Conservation (phyloP, 1,140 invertebrate genomes). For the Carposina sasakii region DNA sequence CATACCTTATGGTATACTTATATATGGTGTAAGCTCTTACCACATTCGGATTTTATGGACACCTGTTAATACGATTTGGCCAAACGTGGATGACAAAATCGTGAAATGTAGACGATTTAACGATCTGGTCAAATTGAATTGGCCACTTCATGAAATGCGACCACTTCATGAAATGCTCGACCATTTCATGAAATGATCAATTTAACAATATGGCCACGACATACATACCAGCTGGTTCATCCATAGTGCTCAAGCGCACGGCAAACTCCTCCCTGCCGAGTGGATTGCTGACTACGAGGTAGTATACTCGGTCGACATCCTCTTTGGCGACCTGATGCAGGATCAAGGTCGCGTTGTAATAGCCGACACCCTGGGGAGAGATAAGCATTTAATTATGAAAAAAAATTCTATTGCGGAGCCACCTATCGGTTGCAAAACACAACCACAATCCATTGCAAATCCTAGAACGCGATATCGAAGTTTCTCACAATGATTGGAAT, state of each 20-base stretch:
- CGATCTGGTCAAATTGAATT: too few species aligned
- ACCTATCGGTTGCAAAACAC: too few species aligned
- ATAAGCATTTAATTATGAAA: not conserved
- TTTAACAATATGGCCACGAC: not conserved
- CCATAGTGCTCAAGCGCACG: slow-evolving; percentile 79
- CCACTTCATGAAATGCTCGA: too few species aligned
- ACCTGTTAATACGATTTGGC: too few species aligned
- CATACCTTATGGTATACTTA: too few species aligned
- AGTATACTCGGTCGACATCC: slow-evolving; percentile 81
- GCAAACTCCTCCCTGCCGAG: slow-evolving; percentile 76
- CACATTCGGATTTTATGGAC: too few species aligned
- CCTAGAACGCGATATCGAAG: not conserved
- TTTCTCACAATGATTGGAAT: not conserved
- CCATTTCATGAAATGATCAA: too few species aligned
- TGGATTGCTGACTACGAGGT: slow-evolving; percentile 77
- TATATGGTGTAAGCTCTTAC: too few species aligned
- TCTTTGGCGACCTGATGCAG: slow-evolving; percentile 81
- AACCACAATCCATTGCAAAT: too few species aligned
- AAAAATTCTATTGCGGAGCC: not conserved
- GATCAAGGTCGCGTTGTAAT: slow-evolving; percentile 77
- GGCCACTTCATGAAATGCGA: too few species aligned
- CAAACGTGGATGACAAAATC: too few species aligned
- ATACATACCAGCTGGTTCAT: slow-evolving; percentile 78
- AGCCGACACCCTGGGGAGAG: slow-evolving; percentile 73
- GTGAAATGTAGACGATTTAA: too few species aligned